Evolutionary conservation across 2,113 vertebrate species (phyloP).

Genomic region (Mola mola): DNA sequence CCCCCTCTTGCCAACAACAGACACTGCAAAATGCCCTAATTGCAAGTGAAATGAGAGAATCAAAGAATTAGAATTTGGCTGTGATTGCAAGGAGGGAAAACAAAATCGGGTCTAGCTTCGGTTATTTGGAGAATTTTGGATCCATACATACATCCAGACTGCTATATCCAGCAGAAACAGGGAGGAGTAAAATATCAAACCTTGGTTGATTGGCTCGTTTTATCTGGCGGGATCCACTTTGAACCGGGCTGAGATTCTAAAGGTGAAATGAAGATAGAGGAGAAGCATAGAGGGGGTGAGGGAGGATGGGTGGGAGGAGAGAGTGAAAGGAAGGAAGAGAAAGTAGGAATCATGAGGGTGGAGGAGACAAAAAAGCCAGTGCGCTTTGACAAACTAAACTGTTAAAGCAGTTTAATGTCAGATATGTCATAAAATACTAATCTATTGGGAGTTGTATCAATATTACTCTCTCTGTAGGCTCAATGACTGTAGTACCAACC

Average conservation of each 20-base stretch:
- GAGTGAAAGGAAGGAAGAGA: conserved; percentile 14
- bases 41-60: conserved; percentile 67
- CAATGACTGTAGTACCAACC: conserved; percentile 53
- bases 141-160: conserved; percentile 7
- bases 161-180: conserved; percentile 11
- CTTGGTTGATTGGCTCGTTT: conserved; percentile 66
- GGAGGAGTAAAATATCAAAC: conserved; percentile 60
- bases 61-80: conserved; percentile 71
- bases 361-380: conserved; percentile 15
- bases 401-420: conserved; percentile 39
- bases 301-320: conserved; percentile 21
- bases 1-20: conserved; percentile 44
- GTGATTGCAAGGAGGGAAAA: conserved; percentile 57
- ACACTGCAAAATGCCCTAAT: conserved; percentile 74
- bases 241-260: conserved; percentile 63
- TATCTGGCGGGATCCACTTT: conserved; percentile 68
- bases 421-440: conserved; percentile 17
- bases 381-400: background rate
- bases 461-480: background rate
- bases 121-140: conserved; percentile 60
- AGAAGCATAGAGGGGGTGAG: background rate
- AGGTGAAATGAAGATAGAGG: conserved; percentile 29
- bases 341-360: conserved; percentile 9
- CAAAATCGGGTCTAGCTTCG: conserved; percentile 55
- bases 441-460: conserved; percentile 2